Base-by-base conservation (phyloP, 2,113 vertebrate species). In the Toxostoma redivivum region DNA sequence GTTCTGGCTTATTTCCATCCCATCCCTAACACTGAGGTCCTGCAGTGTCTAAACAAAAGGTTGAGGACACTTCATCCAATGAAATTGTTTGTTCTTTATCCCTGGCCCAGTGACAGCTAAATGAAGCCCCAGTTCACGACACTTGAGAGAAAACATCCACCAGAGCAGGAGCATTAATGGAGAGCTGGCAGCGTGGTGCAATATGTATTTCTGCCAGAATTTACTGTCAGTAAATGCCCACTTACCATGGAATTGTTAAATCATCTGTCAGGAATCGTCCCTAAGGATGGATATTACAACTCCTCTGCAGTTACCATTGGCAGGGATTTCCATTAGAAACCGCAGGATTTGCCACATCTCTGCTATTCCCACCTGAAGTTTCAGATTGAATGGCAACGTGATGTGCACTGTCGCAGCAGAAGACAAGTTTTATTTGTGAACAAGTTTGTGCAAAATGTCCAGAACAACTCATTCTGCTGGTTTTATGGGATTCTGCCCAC, bases 281-380 rank as follows among this genome's bases (percentile, higher is more conserved):
- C 94, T 54, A 45, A 84, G 76, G 94, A 86, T 6, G 79, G 83
- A 33, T 86, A 79, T 73, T 94, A 58, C 72, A 85, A 71, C 86
- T 86, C 44, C 80, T 77, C 86, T 44, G 9, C 65, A 82, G 62
- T 48, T 47, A 57, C 60, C 78, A 53, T 21, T 85, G 88, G 64
- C 92, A 96, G 92, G 88, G 72, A 72, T 95, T 96, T 94, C 93
- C 56, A 94, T 92, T 70, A 73, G 81, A 47, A 90, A 57, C 45
- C 70, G 60, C n/a, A 24, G 87, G 28, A 66, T 79, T 93, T 89
- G 54, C 70, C 51, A 25, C 56, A 67, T 66, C 74, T 57, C 69
- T 90, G 82, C 77, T 88, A 92, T 93, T 88, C 93, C 90, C 87
- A 82, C 66, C 15, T 80, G 93, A 85, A 79, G 67, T 47, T 93